Percentiles rank a stretch among this genome's conserved stretches.
phyloP scores from a whole-genome alignment of 1,140 invertebrate species.

The Meloidogyne exigua region DNA sequence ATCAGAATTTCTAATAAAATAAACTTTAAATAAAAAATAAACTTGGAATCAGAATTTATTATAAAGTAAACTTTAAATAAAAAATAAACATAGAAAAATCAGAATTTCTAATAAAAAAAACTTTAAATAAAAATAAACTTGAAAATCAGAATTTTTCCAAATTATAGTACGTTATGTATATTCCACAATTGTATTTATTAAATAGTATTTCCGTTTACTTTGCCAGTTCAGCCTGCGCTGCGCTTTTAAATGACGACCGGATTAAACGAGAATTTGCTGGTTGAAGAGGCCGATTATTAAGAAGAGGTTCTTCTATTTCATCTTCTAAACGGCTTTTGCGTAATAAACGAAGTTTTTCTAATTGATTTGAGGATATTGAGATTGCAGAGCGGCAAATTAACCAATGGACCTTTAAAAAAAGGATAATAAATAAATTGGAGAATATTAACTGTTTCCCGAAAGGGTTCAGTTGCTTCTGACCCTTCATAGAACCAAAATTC shows the following conservation, averaged over 20 bases:
- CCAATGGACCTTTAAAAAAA: constrained; percentile 49
- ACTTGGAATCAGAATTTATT: neutral
- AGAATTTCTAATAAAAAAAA: neutral
- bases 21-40: neutral
- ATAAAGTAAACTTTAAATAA: too few species aligned
- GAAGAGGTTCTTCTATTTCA: constrained; percentile 57
- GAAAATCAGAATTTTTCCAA: neutral
- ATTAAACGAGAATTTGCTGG: constrained; percentile 40
- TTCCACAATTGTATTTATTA: neutral
- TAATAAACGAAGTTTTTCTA: constrained; percentile 57
- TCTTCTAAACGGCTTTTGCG: constrained; percentile 53
- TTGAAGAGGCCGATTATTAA: constrained; percentile 51
- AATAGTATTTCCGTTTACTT: constrained; percentile 6
- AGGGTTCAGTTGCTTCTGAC: constrained; percentile 59
- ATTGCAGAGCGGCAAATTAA: constrained; percentile 61
- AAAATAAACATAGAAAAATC: neutral
- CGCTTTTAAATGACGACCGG: constrained; percentile 53
- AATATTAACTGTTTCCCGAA: constrained; percentile 47
- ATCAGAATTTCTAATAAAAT: neutral
- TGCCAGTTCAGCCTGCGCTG: constrained; percentile 49
- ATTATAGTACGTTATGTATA: neutral
- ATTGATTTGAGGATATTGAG: constrained; percentile 57
- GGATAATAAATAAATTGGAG: neutral
- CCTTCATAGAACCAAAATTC: constrained; percentile 64
- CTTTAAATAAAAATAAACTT: neutral